Base-by-base conservation (phyloP, 2,888 invertebrate genomes). In the Rutpela maculata region DNA sequence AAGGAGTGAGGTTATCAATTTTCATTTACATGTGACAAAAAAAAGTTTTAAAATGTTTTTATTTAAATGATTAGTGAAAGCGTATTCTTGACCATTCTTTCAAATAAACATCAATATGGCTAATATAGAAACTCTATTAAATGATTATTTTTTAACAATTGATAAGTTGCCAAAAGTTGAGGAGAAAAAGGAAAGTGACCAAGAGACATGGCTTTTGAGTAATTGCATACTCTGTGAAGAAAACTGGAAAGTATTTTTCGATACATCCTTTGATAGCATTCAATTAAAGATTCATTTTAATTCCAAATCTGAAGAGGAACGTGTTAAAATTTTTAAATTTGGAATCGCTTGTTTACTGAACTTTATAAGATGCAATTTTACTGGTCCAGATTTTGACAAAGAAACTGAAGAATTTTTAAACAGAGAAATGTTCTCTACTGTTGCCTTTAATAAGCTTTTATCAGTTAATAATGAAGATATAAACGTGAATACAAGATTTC, bases 341-440 rank as follows among this genome's bases (percentile, higher is more conserved):
- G 95, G 93, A 1, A 91, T 95, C 18, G 92, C 94, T 55, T 91
- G 94, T 81, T 90, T 96, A 35, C 90, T 95, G 68, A 91, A 92
- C 31, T 98, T 97, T 89, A 92, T 96, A 72, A 95, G 96, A 88
- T 91, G 91, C 71, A 98, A 98, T 89, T 97, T 96, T 93, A 94
- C 94, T 68, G 95, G 97, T 0, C 95, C 96, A 4, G 89, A 91
- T 60, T 87, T 91, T 35, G 88, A 90, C 50, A 86, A 91, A 0
- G 85, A 89, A 62, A 84, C 91, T 65, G 87, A 89, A 15, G 86
- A 91, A 50, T 91, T 91, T 82, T 86, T 92, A 18, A 89, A 89
- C 11, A 79, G 81, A 0, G 88, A 90, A 56, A 91, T 90, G 89
- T 91, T 92, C 5, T 88, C 90, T 77, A 83, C 87, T 59, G 80